Evolutionary conservation across 1,140 invertebrate genomes (phyloP), one percentile per base, ranked within the genome.

Genomic region (Atta texana): DNA sequence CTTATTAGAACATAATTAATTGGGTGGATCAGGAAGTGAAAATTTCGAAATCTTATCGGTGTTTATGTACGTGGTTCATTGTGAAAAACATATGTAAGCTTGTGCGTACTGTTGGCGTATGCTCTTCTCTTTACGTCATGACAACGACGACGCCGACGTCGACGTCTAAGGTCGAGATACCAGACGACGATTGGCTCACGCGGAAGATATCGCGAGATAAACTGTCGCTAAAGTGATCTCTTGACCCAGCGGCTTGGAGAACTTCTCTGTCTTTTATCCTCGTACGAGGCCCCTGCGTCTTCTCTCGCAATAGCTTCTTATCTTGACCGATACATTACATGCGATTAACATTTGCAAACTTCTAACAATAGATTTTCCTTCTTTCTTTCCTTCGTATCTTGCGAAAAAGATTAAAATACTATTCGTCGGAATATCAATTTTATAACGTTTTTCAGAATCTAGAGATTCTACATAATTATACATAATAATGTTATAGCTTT

Each of bases 151-250:
- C 39, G 39, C 63, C 28, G 87, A 63, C 39, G 75, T 59, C 31
- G 51, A 81, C 21, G 34, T 18, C 66, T 31, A 84, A 91, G 87
- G 90, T 91, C 85, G 87, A 89, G 89, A 92, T 92, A 85, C 85
- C 66, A 57, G 64, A 24, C 66, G 71, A 34, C 63, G 90, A 92
- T 92, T 92, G 91, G 88, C 82, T 91, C 80, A 85, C 49, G 66
- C 76, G 39, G 74, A 88, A 81, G 87, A 92, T 92, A 92, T 80
- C 64, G 61, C 51, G 21, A 90, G 76, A 90, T 91, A 87, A 90
- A 82, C 77, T 80, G 59, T 75, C 66, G 49, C 14, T 44, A 68
- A 84, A 89, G 91, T 92, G 91, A 93, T 89, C 87, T 72, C 61
- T 59, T 91, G 90, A 64, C 87, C 85, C 34, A 69, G 71, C 80